Base-by-base conservation (phyloP, 2,888 invertebrate species). In the Drosophila putrida region DNA sequence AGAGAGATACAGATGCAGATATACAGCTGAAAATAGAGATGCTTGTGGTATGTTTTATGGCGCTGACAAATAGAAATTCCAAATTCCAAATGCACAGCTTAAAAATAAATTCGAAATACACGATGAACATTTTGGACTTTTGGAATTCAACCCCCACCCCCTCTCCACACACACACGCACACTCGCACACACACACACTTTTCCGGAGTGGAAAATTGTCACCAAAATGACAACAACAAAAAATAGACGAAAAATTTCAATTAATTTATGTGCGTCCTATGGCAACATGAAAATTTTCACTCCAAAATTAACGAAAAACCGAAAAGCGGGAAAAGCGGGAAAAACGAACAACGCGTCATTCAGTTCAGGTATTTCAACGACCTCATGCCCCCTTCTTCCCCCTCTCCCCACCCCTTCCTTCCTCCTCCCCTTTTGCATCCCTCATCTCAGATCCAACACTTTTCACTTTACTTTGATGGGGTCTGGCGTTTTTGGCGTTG, bases 201-300 rank as follows among this genome's bases (percentile, higher is more conserved):
- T 43, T 11, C 27, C 27, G 8, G 10, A 4, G 11, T 11, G 50
- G 46, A 75, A 68, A 76, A 63, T 63, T 75, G 78, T 80, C 70
- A 61, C 78, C 78, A 82, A 33, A 41, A 31, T 31, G 13, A n/a
- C 8, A 27, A 27, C 8, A 38, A 38, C 13, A 13, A 38, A 36
- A 53, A 41, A n/a, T 31, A 20, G 4, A 20, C n/a, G n/a, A 35
- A 75, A 76, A 84, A 78, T 71, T 68, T 72, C 78, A 69, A 82
- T 80, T 78, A 82, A 85, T 82, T 82, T 85, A 82, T 84, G 82
- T 75, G 70, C 72, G 71, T 77, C 77, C 79, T 65, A 71, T 75
- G 82, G 82, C 64, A 78, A 74, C 77, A 63, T 28, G 66, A 70
- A 77, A 66, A 62, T 59, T 15, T 61, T 44, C 51, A 25, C 71